These are phyloP conservation scores for Ctena decussata DNA, from an alignment of 2,888 invertebrate species.

Conservation along the genomic window DNA sequence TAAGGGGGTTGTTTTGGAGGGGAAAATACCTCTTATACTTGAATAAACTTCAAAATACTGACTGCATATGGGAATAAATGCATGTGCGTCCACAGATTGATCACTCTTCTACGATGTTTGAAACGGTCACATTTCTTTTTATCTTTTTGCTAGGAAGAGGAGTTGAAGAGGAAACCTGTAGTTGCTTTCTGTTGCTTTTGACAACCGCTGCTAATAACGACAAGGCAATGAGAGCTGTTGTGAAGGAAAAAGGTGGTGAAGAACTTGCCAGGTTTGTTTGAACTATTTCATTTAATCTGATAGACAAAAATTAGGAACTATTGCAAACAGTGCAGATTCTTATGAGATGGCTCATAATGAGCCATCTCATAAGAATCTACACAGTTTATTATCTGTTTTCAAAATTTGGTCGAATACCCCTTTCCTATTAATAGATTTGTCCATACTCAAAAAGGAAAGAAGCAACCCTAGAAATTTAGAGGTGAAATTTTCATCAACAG, in stretches of 20 bases:
- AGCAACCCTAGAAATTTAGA: background rate
- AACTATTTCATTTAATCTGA: too few relatives aligned
- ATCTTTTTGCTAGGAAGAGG: conserved; percentile 41
- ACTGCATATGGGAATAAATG: too few relatives aligned
- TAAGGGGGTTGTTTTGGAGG: too few relatives aligned
- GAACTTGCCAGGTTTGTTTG: conserved; percentile 66
- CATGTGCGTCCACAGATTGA: too few relatives aligned
- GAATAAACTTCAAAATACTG: too few relatives aligned
- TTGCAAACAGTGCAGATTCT: too few relatives aligned
- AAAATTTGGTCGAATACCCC: background rate
- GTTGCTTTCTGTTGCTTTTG: conserved; percentile 60
- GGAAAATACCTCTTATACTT: too few relatives aligned
- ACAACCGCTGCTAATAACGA: conserved; percentile 48
- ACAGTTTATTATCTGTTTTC: background rate
- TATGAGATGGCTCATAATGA: too few relatives aligned
- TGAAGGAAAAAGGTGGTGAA: conserved; percentile 63
- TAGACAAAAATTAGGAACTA: too few relatives aligned
- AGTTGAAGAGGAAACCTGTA: conserved; percentile 60
- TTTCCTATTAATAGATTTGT: background rate
- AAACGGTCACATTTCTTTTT: too few relatives aligned
- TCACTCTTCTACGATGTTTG: too few relatives aligned
- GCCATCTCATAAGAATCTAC: too few relatives aligned
- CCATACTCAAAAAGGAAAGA: background rate
- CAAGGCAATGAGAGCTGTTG: conserved; percentile 48
- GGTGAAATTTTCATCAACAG: background rate